Evolutionary conservation across 2,113 vertebrate genomes (phyloP), one percentile per base, ranked within the genome.

Genomic region (Phodopus roborovskii): DNA sequence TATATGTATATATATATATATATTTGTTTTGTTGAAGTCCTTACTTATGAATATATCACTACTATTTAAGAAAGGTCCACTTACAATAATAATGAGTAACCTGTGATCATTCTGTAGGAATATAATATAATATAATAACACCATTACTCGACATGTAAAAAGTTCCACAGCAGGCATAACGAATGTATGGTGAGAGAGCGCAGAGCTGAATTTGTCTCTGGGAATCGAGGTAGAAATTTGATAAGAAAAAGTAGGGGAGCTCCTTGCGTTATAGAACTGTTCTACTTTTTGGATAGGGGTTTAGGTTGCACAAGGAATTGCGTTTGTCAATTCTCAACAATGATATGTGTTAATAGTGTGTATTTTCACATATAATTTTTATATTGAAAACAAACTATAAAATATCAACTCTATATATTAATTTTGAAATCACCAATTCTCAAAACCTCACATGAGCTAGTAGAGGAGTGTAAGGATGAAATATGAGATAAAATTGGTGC

Each of bases 261-360:
- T 87, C 33, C n/a, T 68, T 73, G 45, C 10, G 15, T 68, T 2
- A 84, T 62, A 7, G 26, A 17, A 91, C 48, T 91, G 33, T 79
- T 95, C 62, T 92, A 30, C 39, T 79, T 73, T 73, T 73, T 92
- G 73, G 53, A 75, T 20, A 86, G 19, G 28, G 58, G 5, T 90
- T 94, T 94, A 28, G 3, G 12, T 79, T 95, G 17, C 33, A 84
- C 50, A 89, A 45, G 70, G 74, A 42, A 89, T 83, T 91, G 20
- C 50, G 91, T 87, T 94, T 96, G 30, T 96, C 36, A 94, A 91
- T 88, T 79, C n/a, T 87, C 78, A 92, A 33, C 33, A 77, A 42
- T 94, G 90, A 56, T 95, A 24, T 83, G 33, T 48, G 33, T 60
- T 89, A 75, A 88, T 86, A 88, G 60, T 73, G 88, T 94, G 15